Evolutionary conservation across 1,140 invertebrate species (phyloP).

Genomic region (Cecropterus lyciades): DNA sequence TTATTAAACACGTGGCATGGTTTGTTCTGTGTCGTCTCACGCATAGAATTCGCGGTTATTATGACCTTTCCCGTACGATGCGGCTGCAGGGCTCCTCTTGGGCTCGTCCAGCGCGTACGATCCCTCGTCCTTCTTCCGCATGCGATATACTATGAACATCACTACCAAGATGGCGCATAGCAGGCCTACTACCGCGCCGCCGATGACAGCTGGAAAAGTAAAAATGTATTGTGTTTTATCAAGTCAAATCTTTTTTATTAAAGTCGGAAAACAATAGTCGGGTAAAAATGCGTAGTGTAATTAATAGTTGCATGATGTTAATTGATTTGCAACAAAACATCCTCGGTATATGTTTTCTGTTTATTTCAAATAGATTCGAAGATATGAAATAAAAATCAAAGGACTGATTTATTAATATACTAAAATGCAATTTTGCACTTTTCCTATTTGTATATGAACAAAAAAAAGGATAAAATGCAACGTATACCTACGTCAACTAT

Average conservation of each 20-base stretch:
- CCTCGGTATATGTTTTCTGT: no score
- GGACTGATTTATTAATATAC: no score
- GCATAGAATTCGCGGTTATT: slow-evolving; percentile 97
- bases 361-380: no score
- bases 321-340: no score
- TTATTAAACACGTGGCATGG: slow-evolving; percentile 76
- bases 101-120: slow-evolving; percentile 99
- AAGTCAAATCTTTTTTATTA: neutral
- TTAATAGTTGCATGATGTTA: no score
- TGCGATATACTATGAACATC: slow-evolving; percentile 99
- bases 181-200: slow-evolving; percentile 98
- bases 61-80: slow-evolving; percentile 94
- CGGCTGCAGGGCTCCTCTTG: slow-evolving; percentile 95
- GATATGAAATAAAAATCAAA: no score
- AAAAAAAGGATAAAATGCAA: no score
- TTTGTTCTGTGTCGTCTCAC: slow-evolving; percentile 88
- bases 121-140: slow-evolving; percentile 99
- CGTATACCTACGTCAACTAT: no score
- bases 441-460: no score
- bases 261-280: no score
- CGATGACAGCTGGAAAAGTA: slow-evolving; percentile 95
- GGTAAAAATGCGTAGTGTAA: no score
- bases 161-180: slow-evolving; percentile 98
- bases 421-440: no score
- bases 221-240: neutral